phyloP scores from a whole-genome alignment of 2,797 vertebrate species.

The Okamejei kenojei region DNA sequence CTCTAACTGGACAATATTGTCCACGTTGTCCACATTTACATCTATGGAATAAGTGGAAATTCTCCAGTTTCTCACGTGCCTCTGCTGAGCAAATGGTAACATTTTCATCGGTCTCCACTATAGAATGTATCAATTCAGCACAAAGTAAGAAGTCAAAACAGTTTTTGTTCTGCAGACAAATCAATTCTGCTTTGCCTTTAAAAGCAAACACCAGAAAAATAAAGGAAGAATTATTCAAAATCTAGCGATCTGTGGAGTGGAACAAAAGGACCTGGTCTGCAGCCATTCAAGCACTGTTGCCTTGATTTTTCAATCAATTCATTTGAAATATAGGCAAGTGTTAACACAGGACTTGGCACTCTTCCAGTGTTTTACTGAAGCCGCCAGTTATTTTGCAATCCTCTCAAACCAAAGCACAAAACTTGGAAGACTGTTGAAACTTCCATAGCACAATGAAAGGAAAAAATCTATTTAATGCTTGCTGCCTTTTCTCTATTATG shows the following conservation, averaged over 20 bases:
- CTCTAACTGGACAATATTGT: too few relatives aligned
- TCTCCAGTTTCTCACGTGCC: too few relatives aligned
- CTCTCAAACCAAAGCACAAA: background rate
- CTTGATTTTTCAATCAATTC: constrained; percentile 14
- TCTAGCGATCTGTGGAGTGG: background rate
- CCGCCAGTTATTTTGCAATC: background rate
- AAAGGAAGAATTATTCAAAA: constrained; percentile 26
- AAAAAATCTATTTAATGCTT: background rate
- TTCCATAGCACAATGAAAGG: background rate
- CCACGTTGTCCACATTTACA: too few relatives aligned
- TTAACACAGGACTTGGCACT: background rate
- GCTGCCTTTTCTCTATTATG: background rate
- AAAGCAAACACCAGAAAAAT: background rate
- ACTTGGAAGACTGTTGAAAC: background rate
- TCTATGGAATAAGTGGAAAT: background rate
- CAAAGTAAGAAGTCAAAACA: background rate
- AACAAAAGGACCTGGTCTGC: background rate
- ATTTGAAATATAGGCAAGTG: background rate
- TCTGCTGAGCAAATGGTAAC: background rate
- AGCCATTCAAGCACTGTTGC: background rate
- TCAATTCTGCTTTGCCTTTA: background rate
- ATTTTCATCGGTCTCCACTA: background rate
- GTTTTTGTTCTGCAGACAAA: background rate
- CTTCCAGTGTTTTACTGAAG: too few relatives aligned
- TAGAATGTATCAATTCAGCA: background rate